Conservation (phyloP, 2,113 vertebrate species). For the Antennarius striatus region DNA sequence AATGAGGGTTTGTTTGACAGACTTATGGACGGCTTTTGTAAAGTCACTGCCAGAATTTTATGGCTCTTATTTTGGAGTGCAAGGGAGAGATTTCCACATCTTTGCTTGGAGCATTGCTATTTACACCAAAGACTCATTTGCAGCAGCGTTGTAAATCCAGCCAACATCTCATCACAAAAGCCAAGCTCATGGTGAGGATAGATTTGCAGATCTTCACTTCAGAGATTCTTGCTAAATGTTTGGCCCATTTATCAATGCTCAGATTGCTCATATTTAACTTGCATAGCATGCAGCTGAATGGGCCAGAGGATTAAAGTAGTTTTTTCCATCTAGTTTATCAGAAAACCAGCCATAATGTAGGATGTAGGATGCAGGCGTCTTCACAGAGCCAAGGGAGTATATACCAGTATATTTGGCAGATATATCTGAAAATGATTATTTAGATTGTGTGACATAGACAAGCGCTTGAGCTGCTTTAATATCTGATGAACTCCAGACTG, state of each 20-base stretch:
- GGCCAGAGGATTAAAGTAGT: no score
- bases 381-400: no score
- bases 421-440: no score
- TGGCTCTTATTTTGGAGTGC: slow-evolving; percentile 21
- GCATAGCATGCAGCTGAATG: background rate
- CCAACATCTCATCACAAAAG: slow-evolving; percentile 25
- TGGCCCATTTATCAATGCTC: slow-evolving; percentile 2
- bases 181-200: slow-evolving; percentile 7
- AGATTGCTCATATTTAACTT: background rate
- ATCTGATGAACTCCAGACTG: no score
- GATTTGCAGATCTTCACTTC: slow-evolving; percentile 15
- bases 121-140: slow-evolving; percentile 34
- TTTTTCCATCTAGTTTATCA: no score
- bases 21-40: slow-evolving; percentile 28
- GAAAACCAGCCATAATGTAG: no score
- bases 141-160: slow-evolving; percentile 21
- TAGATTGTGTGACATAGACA: no score
- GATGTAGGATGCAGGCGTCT: no score
- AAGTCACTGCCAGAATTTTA: slow-evolving; percentile 40
- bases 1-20: slow-evolving; percentile 33
- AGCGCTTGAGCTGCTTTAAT: no score
- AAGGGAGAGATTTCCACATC: slow-evolving; percentile 13
- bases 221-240: slow-evolving; percentile 14
- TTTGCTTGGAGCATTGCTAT: slow-evolving; percentile 23
- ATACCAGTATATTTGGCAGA: no score